Evolutionary conservation across 2,113 vertebrate species (phyloP).

Genomic region (rat (Rattus norvegicus)): GRCr8 NC_086019.1:17974501-17975000

Average conservation of each 20-base stretch:
- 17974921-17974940: slow-evolving; percentile 8
- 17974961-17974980: slow-evolving; percentile 24
- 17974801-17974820: slow-evolving; percentile 31
- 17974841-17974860: slow-evolving; percentile 48
- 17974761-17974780: not conserved
- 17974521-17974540: slow-evolving; percentile 10
- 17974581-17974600: not conserved
- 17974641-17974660: not conserved
- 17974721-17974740: not conserved
- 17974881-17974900: slow-evolving; percentile 37
- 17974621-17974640: slow-evolving; percentile 28
- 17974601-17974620: not conserved
- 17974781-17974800: not conserved
- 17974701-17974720: not conserved
- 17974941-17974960: slow-evolving; percentile 26
- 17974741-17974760: not conserved
- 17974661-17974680: not conserved
- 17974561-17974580: not conserved
- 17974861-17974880: slow-evolving; percentile 22
- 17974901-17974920: slow-evolving; percentile 42
- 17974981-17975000: not conserved
- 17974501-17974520: slow-evolving; percentile 19
- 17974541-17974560: not conserved
- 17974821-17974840: slow-evolving; percentile 20
- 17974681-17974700: not conserved